Conservation (phyloP, 2,888 invertebrate species). For the Salticus scenicus region DNA sequence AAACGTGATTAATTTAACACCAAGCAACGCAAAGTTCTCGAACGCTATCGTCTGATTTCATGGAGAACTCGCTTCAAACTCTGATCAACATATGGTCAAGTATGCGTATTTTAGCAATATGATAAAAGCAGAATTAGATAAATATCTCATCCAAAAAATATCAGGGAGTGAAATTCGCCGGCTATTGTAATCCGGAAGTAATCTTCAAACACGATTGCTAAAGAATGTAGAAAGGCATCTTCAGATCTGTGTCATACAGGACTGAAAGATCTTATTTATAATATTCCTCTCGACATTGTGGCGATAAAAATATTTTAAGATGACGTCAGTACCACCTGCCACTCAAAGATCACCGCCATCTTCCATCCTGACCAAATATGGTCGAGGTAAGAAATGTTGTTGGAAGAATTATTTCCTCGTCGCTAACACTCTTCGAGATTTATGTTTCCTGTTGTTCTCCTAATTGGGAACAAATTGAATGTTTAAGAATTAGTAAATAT, state of each 20-base stretch:
- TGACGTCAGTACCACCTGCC: slow-evolving; percentile 68
- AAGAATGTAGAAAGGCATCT: too few relatives aligned
- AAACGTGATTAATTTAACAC: too few relatives aligned
- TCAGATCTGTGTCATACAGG: background rate
- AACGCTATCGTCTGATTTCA: too few relatives aligned
- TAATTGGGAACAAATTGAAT: background rate
- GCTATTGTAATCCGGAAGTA: too few relatives aligned
- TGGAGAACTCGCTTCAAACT: too few relatives aligned
- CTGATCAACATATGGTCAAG: too few relatives aligned
- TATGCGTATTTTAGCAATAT: too few relatives aligned
- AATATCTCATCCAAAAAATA: too few relatives aligned
- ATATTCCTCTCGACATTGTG: background rate
- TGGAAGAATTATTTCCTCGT: background rate
- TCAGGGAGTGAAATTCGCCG: too few relatives aligned
- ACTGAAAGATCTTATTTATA: background rate
- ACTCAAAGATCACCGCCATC: slow-evolving; percentile 40
- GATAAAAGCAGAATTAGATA: too few relatives aligned
- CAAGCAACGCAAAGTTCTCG: too few relatives aligned
- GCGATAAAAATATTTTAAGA: slow-evolving; percentile 10
- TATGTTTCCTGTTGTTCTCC: slow-evolving; percentile 2
- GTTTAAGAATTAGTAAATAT: background rate
- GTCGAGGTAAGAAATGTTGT: background rate
- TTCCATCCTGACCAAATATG: slow-evolving; percentile 49
- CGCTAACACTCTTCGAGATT: background rate
- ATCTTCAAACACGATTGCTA: too few relatives aligned